phyloP scores from a whole-genome alignment of 2,888 invertebrate genomes.

The Empis stercorea region DNA sequence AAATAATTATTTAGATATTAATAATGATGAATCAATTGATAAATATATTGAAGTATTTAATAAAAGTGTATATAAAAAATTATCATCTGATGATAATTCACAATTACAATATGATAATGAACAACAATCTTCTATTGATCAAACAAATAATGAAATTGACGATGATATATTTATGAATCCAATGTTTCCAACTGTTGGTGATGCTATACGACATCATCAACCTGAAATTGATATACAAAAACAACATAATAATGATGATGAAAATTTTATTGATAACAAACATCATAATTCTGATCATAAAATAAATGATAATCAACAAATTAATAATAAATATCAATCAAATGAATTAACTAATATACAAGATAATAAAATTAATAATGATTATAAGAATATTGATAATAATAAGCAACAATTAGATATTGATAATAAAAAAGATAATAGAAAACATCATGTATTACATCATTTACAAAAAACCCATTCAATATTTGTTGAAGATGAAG shows the following conservation, averaged over 20 bases:
- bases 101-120: slow-evolving; percentile 3
- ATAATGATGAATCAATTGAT: slow-evolving; percentile 5
- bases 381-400: slow-evolving; percentile 1
- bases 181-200: slow-evolving; percentile 19
- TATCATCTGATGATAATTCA: not conserved
- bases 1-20: slow-evolving; percentile 1
- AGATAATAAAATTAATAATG: not conserved
- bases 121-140: slow-evolving; percentile 4
- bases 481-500: slow-evolving; percentile 21
- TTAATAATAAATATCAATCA: slow-evolving; percentile 1
- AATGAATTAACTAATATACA: slow-evolving; percentile 10
- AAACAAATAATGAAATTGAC: slow-evolving; percentile 7
- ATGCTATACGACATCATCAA: slow-evolving; percentile 15
- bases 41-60: slow-evolving; percentile 7
- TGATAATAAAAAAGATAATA: slow-evolving; percentile 32
- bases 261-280: not conserved
- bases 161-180: slow-evolving; percentile 15
- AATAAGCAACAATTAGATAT: slow-evolving; percentile 12
- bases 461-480: slow-evolving; percentile 20
- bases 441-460: slow-evolving; percentile 29
- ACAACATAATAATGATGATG: slow-evolving; percentile 5
- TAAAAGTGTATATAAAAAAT: not conserved
- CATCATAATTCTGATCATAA: not conserved
- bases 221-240: not conserved
- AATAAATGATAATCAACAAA: slow-evolving; percentile 5